Evolutionary conservation across 2,797 vertebrate genomes (phyloP), one percentile per base, ranked within the genome.

Genomic region (Darevskia nairensis): DNA sequence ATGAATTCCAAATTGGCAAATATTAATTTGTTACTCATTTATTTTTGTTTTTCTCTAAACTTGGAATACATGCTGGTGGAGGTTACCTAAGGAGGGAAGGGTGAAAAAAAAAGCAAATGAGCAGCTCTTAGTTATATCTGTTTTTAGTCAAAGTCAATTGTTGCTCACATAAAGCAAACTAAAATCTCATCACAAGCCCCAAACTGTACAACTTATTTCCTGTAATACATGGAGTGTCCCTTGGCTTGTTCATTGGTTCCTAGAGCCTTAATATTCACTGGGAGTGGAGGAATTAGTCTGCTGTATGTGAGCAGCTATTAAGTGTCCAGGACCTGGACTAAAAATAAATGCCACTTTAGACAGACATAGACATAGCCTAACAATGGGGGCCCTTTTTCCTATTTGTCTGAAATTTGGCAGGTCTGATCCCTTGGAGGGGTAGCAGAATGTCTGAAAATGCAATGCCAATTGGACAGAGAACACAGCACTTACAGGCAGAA

Each of bases 381-480:
- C 74, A 84, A 75, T 66, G 27, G 25, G 19, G 74, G 15, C 2
- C 35, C 17, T 29, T 8, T 0, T 2, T 3, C 46, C 19, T 77
- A 41, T 81, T 64, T 77, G 39, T 66, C 17, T 85, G 55, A 85
- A 77, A 85, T n/a, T 44, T 77, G 59, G 27, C 39, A 77, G 74
- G n/a, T 77, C 84, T 77, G 59, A 81, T 46, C 29, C 9, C 39
- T 85, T 77, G 69, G 35, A 61, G 82, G 15, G 25, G 32, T 15
- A 84, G n/a, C 13, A 35, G 71, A 84, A 84, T 61, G 50, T 75
- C 23, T 74, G 32, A 84, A 75, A 84, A 25, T 17, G 8, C 10
- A 29, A n/a, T 64, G 84, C 74, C 59, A 85, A n/a, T 35, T 41
- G 8, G 23, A 66, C 61, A 55, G 27, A 64, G 8, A 44, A 64